Conservation (phyloP, 2,113 vertebrate species). For the Grus americana region DNA sequence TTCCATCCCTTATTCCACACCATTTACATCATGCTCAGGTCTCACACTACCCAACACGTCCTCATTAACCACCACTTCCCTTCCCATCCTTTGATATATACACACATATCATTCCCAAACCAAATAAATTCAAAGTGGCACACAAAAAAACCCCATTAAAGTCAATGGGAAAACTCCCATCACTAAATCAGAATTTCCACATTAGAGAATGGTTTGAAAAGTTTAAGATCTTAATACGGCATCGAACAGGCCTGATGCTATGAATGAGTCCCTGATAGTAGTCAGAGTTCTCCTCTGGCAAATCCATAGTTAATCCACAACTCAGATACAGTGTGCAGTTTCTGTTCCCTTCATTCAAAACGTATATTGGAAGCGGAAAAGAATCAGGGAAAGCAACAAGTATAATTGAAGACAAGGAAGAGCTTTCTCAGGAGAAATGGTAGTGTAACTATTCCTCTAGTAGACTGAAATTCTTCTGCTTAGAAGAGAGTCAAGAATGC, state of each 20-base stretch:
- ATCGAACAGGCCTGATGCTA: not conserved
- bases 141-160: not conserved
- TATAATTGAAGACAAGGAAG: not conserved
- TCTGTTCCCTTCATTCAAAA: not conserved
- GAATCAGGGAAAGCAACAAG: not conserved
- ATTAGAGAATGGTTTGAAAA: not conserved
- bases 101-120: not conserved
- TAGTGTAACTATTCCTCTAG: not conserved
- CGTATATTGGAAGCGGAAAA: not conserved
- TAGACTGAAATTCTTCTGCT: not conserved
- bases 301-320: not conserved
- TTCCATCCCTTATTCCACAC: not conserved
- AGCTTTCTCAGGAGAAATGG: not conserved
- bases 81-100: not conserved
- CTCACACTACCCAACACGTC: not conserved
- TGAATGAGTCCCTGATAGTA: not conserved
- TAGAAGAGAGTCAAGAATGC: not conserved
- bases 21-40: not conserved
- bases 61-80: not conserved
- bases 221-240: fast-evolving
- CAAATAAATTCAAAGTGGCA: not conserved
- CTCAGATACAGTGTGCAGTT: not conserved
- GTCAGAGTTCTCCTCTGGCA: not conserved
- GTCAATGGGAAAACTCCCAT: not conserved
- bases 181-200: not conserved